Evolutionary conservation across 2,888 invertebrate genomes (phyloP).

Genomic region (Erebia palarica): DNA sequence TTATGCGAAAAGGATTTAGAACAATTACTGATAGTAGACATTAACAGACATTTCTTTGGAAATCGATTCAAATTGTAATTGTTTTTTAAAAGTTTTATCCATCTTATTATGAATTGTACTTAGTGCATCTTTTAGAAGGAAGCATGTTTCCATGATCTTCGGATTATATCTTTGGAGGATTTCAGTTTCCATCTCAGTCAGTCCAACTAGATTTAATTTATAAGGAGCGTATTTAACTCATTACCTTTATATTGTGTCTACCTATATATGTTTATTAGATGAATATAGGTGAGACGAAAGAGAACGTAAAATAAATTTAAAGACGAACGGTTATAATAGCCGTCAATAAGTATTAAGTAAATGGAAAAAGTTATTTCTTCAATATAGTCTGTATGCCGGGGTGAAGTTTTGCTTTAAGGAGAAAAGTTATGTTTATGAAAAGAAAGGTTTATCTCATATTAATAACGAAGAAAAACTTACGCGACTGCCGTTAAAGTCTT

Average conservation of each 20-base stretch:
- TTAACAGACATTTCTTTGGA: too few species aligned
- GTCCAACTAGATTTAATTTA: not conserved
- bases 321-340: not conserved
- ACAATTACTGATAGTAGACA: too few species aligned
- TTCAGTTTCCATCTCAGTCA: not conserved
- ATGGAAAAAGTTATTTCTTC: not conserved
- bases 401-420: conserved; percentile 5
- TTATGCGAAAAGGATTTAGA: too few species aligned
- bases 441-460: conserved; percentile 15
- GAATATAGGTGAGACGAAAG: not conserved
- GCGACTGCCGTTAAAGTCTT: conserved; percentile 89
- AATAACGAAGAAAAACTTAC: conserved; percentile 72
- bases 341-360: not conserved
- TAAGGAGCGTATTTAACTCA: not conserved
- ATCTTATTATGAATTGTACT: too few species aligned
- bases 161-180: not conserved
- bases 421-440: conserved; percentile 26
- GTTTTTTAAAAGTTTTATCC: too few species aligned
- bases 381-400: not conserved
- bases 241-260: not conserved
- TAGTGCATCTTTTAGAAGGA: too few species aligned
- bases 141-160: too few species aligned
- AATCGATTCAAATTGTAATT: too few species aligned
- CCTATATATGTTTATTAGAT: not conserved
- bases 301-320: not conserved